phyloP scores from a whole-genome alignment of 2,888 invertebrate genomes.

The Pecten maximus region DNA sequence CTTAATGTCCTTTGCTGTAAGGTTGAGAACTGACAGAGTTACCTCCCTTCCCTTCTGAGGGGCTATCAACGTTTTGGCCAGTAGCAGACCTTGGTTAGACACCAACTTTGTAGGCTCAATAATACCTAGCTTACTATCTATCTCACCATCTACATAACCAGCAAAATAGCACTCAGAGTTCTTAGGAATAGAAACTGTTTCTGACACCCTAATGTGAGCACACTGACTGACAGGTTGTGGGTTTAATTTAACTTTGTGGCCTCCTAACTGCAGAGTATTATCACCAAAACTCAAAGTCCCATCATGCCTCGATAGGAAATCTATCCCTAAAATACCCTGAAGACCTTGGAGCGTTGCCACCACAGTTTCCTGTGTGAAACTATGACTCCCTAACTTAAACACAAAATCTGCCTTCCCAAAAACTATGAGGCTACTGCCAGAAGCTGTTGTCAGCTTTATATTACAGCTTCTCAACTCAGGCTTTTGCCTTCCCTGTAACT shows the following conservation, averaged over 20 bases:
- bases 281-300: background rate
- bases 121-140: too few relatives aligned
- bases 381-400: background rate
- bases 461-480: background rate
- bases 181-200: too few relatives aligned
- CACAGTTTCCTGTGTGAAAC: conserved; percentile 13
- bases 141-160: too few relatives aligned
- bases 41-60: too few relatives aligned
- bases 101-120: too few relatives aligned
- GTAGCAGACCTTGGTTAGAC: too few relatives aligned
- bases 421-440: background rate
- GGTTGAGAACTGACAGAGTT: background rate
- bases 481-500: background rate
- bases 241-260: too few relatives aligned
- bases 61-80: too few relatives aligned
- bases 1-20: background rate
- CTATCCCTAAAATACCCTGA: conserved; percentile 15
- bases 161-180: too few relatives aligned
- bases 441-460: background rate
- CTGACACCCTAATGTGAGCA: too few relatives aligned
- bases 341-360: conserved; percentile 17
- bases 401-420: background rate
- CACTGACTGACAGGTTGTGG: too few relatives aligned
- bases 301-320: background rate
- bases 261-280: too few relatives aligned